Conservation (phyloP, 2,888 invertebrate genomes). For the Drosophila prolongata region DNA sequence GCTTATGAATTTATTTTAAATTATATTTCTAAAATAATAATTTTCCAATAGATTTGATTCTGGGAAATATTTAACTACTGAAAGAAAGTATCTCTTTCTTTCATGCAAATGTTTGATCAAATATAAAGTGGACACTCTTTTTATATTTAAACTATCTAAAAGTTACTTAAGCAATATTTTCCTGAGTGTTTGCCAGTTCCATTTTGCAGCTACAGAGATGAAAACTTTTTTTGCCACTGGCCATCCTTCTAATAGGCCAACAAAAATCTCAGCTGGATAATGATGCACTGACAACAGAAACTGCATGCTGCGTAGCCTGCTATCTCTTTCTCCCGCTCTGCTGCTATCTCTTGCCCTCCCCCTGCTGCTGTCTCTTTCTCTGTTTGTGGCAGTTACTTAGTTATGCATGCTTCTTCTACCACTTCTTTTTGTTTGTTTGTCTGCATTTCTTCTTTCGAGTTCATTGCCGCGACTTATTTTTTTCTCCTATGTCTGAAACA, state of each 20-base stretch:
- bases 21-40: no score
- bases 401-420: constrained; percentile 32
- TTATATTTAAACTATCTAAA: not conserved
- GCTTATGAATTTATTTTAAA: no score
- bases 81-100: no score
- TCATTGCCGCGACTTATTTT: constrained; percentile 67
- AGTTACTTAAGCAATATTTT: not conserved
- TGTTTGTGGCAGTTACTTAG: constrained; percentile 44
- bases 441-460: constrained; percentile 71
- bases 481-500: constrained; percentile 3
- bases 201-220: constrained; percentile 34
- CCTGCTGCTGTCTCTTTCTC: constrained; percentile 3
- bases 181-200: constrained; percentile 12
- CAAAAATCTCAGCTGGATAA: constrained; percentile 44
- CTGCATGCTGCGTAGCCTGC: constrained; percentile 32
- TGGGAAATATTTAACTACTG: no score
- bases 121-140: no score
- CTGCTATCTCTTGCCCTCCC: not conserved
- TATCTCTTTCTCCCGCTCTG: constrained; percentile 5
- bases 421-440: constrained; percentile 53
- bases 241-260: constrained; percentile 47
- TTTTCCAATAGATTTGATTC: no score
- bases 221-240: constrained; percentile 36
- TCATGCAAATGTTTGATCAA: no score
- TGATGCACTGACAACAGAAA: constrained; percentile 45